Conservation (phyloP, 2,888 invertebrate species). For the Amphipoea oculea region DNA sequence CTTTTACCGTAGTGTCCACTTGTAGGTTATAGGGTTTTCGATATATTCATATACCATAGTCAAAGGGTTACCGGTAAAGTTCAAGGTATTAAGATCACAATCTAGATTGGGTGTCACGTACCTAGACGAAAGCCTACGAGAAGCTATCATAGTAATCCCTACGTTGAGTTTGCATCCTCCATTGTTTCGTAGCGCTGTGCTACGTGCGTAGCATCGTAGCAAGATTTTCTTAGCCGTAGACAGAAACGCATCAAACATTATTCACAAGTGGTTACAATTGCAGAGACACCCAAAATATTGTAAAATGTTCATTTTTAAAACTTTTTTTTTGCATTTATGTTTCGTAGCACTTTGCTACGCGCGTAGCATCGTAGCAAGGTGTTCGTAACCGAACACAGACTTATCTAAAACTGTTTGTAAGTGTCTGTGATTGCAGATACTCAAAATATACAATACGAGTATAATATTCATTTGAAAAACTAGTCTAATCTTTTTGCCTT, state of each 20-base stretch:
- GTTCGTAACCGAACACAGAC: not conserved
- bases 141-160: slow-evolving; percentile 24
- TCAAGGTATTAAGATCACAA: slow-evolving; percentile 35
- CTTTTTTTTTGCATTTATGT: not conserved
- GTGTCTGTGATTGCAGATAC: not conserved
- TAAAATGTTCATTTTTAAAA: not conserved
- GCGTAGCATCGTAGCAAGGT: slow-evolving; percentile 4
- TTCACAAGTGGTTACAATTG: not conserved
- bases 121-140: not conserved
- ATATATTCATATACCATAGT: not conserved
- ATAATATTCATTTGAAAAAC: not conserved
- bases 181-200: slow-evolving; percentile 41
- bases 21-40: not conserved
- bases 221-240: slow-evolving; percentile 10
- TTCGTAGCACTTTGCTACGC: slow-evolving; percentile 13
- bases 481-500: not conserved
- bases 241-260: not conserved
- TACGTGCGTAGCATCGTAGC: slow-evolving; percentile 46
- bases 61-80: not conserved
- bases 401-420: not conserved
- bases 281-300: not conserved
- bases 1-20: not conserved
- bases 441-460: not conserved
- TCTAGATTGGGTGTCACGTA: slow-evolving; percentile 30
- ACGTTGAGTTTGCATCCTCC: not conserved